Conservation (phyloP, 2,797 vertebrate species). For the Halcyon chelicuti region DNA sequence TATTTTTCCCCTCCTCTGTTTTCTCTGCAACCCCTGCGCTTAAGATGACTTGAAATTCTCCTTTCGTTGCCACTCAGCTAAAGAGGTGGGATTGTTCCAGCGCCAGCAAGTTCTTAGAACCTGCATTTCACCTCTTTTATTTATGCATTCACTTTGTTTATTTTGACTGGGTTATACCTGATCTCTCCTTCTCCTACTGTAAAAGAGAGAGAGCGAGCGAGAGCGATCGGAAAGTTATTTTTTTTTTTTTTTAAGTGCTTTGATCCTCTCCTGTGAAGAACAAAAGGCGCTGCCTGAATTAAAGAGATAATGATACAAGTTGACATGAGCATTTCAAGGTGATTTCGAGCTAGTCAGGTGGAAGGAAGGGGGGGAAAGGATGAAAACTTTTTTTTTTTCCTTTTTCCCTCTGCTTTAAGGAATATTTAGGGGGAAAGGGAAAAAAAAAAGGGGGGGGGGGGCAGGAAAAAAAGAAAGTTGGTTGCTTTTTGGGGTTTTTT, state of each 20-base stretch:
- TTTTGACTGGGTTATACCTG: conserved; percentile 69
- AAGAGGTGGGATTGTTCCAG: conserved; percentile 68
- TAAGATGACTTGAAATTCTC: conserved; percentile 63
- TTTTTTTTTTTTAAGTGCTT: conserved; percentile 45
- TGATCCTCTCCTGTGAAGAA: conserved; percentile 65
- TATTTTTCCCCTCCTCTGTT: conserved; percentile 33
- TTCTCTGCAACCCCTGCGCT: conserved; percentile 37
- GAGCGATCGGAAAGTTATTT: conserved; percentile 56
- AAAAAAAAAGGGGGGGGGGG: not conserved
- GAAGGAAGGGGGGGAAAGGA: conserved; percentile 17
- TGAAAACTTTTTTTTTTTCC: not conserved
- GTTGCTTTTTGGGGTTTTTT: too few relatives aligned
- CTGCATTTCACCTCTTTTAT: conserved; percentile 66
- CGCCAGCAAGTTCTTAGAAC: conserved; percentile 65
- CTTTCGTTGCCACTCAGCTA: conserved; percentile 67
- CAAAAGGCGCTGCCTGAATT: conserved; percentile 70
- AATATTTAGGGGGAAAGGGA: not conserved
- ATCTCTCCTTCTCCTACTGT: conserved; percentile 65
- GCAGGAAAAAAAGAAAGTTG: not conserved
- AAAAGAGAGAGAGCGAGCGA: conserved; percentile 37
- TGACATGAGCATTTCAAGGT: conserved; percentile 74
- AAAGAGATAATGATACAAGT: conserved; percentile 73
- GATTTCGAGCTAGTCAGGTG: conserved; percentile 68
- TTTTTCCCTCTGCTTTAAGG: not conserved
- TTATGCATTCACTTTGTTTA: conserved; percentile 71